Base-by-base conservation (phyloP, 2,113 vertebrate species). In the Mixornis gularis region DNA sequence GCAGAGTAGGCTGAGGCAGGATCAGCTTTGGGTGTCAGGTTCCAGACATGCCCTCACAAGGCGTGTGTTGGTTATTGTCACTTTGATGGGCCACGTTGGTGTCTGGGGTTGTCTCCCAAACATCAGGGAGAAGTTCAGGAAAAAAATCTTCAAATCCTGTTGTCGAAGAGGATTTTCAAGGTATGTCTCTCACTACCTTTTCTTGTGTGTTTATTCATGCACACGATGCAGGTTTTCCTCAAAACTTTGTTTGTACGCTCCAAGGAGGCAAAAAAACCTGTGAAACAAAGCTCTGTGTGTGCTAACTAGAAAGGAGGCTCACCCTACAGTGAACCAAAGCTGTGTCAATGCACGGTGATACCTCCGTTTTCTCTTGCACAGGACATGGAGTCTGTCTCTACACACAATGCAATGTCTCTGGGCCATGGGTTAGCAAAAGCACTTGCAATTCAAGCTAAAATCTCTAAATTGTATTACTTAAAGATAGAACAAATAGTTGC, bases 161-260 rank as follows among this genome's bases (percentile, higher is more conserved):
- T 52, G 34, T 48, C 1, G 0, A 21, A 24, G 41, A 55, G n/a
- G n/a, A 21, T 79, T 74, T 34, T 60, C n/a, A 58, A 60, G 29
- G 17, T 21, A 8, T 26, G 5, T 89, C 7, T 60, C 12, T 66
- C 24, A 38, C 12, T 60, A 6, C 3, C 1, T 66, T 30, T n/a
- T 84, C 17, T 65, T 29, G 34, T 43, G 16, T 30, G 34, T 76
- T 91, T 58, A 21, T 53, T 70, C 63, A 24, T 3, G 7, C 30
- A 49, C 7, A 48, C 70, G 43, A 44, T 0, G 0, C 1, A 17
- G 0, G 2, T 24, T 81, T 44, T n/a, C 18, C 85, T 81, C 44
- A 59, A 78, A 80, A 69, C 32, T 40, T 64, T 24, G 4, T 63
- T 14, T 44, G 77, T 44, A 6, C 3, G 0, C 27, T 36, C 40